phyloP scores from a whole-genome alignment of 2,888 invertebrate species.

The Axea sp. region DNA sequence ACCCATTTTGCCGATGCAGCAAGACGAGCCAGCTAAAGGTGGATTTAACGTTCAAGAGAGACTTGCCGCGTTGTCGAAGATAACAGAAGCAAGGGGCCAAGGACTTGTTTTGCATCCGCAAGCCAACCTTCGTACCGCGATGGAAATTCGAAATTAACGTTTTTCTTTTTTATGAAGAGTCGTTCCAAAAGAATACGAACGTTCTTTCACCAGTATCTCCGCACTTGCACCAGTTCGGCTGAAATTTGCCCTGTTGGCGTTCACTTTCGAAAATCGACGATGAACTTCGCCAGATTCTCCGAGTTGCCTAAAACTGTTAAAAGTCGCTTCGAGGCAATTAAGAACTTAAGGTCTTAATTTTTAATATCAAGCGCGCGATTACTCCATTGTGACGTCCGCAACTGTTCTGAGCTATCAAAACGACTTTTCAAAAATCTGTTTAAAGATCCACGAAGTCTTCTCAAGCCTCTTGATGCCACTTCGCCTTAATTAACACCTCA shows the following conservation, averaged over 20 bases:
- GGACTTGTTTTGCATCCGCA: no score
- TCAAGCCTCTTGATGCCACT: conserved; percentile 1
- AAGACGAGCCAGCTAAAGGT: not conserved
- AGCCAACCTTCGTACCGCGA: no score
- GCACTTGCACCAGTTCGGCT: no score
- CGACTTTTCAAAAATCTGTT: conserved; percentile 28
- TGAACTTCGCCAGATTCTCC: not conserved
- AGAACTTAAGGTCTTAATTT: conserved; percentile 18
- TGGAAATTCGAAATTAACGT: no score
- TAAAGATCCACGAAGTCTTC: conserved; percentile 7
- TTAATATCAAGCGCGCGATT: conserved; percentile 21
- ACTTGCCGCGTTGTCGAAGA: not conserved
- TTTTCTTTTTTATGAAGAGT: no score
- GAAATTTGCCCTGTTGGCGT: not conserved
- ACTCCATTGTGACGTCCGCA: conserved; percentile 1
- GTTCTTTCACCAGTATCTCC: no score
- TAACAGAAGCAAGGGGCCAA: conserved; percentile 2
- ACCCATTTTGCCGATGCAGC: not conserved
- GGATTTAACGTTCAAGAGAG: not conserved
- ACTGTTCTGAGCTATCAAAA: conserved; percentile 11
- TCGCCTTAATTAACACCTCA: conserved; percentile 32
- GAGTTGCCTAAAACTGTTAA: conserved; percentile 13
- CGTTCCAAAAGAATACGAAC: no score
- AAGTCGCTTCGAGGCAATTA: conserved; percentile 18
- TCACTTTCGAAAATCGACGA: not conserved